Evolutionary conservation across 2,797 vertebrate species (phyloP).

Genomic region (Dryobates pubescens): DNA sequence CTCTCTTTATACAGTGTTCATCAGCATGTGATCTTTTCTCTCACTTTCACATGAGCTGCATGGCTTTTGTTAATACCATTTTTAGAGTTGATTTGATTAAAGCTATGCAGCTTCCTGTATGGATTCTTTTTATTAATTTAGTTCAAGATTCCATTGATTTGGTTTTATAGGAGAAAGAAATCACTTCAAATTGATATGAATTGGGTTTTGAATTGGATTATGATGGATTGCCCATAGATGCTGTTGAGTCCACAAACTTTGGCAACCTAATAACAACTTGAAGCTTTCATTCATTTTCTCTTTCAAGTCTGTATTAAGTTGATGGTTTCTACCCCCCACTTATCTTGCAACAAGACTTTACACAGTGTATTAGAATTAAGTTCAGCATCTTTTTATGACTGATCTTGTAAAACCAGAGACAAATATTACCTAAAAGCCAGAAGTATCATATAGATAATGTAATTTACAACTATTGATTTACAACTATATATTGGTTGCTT

Average conservation of each 20-base stretch:
- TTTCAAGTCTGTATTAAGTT: constrained; percentile 16
- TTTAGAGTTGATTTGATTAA: constrained; percentile 4
- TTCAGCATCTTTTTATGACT: neutral
- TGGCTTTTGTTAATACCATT: neutral
- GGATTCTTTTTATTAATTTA: neutral
- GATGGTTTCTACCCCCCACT: neutral
- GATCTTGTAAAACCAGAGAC: neutral
- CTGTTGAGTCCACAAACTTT: neutral
- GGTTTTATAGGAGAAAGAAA: constrained; percentile 17
- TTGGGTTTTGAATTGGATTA: constrained; percentile 34
- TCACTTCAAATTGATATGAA: constrained; percentile 10
- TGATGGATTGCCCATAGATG: neutral
- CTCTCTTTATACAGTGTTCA: neutral
- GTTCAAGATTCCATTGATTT: constrained; percentile 21
- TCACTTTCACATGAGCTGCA: neutral
- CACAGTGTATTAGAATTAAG: neutral
- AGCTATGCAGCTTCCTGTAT: neutral
- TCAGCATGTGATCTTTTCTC: neutral
- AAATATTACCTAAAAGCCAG: neutral
- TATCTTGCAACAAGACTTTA: neutral
- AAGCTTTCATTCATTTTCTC: neutral
- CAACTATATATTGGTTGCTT: neutral
- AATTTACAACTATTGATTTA: neutral
- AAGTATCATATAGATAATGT: neutral
- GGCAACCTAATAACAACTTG: constrained; percentile 19